Conservation (phyloP, 2,888 invertebrate genomes). For the Agrotis ipsilon region DNA sequence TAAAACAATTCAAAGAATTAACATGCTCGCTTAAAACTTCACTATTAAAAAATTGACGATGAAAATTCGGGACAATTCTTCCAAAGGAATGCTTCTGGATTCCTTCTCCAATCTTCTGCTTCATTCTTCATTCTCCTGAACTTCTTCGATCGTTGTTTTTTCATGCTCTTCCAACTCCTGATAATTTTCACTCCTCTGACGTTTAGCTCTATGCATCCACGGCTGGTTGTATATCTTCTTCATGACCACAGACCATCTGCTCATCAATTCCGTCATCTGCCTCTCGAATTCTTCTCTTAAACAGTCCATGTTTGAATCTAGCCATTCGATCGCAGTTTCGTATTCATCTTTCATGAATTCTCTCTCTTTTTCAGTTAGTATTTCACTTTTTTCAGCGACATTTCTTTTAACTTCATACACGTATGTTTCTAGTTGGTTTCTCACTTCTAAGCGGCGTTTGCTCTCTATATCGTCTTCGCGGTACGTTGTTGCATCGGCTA, state of each 20-base stretch:
- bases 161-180: conserved; percentile 51
- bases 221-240: conserved; percentile 70
- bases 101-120: neutral
- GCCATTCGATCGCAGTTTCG: conserved; percentile 75
- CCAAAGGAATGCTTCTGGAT: neutral
- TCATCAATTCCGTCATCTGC: conserved; percentile 77
- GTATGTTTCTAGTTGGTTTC: conserved; percentile 81
- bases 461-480: conserved; percentile 78
- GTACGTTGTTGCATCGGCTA: conserved; percentile 75
- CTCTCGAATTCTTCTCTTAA: conserved; percentile 78
- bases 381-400: conserved; percentile 70
- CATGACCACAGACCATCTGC: conserved; percentile 74
- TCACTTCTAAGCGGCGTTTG: conserved; percentile 76
- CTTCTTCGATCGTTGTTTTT: conserved; percentile 56
- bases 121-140: conserved; percentile 24
- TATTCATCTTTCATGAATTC: conserved; percentile 74
- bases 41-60: neutral
- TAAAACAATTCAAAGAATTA: neutral
- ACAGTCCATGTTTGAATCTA: conserved; percentile 76
- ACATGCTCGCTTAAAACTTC: neutral
- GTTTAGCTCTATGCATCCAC: conserved; percentile 70
- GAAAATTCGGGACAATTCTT: neutral
- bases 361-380: conserved; percentile 71
- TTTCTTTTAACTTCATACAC: conserved; percentile 77
- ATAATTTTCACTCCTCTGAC: conserved; percentile 68